Evolutionary conservation across 2,888 invertebrate species (phyloP).

Genomic region (Drosophila anomelani): DNA sequence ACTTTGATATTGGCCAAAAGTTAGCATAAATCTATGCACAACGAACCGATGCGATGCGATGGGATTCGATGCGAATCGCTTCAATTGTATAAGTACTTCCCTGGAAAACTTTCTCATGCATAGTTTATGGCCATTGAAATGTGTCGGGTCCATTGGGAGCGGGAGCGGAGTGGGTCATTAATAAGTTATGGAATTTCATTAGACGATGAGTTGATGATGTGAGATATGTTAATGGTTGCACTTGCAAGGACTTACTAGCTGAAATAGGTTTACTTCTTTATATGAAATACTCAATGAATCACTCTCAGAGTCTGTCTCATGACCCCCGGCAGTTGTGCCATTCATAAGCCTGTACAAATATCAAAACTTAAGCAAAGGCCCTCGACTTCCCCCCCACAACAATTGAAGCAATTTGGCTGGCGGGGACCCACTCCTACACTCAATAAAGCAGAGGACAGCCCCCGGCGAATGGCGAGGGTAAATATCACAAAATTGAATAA

Average conservation of each 20-base stretch:
- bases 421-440: conserved; percentile 4
- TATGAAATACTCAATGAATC: neutral
- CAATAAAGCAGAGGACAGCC: conserved; percentile 19
- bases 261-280: neutral
- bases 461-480: conserved; percentile 49
- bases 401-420: conserved; percentile 69
- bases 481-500: conserved; percentile 77
- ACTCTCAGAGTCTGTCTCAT: neutral
- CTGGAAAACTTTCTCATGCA: conserved; percentile 51
- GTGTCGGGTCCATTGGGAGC: conserved; percentile 51
- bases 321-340: conserved; percentile 2
- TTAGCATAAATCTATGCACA: conserved; percentile 36
- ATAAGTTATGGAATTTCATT: conserved; percentile 42
- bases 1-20: conserved; percentile 48
- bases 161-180: conserved; percentile 25
- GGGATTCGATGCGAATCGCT: conserved; percentile 20
- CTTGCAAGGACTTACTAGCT: neutral
- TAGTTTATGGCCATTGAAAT: conserved; percentile 60
- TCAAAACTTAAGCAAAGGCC: conserved; percentile 35
- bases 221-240: conserved; percentile 18
- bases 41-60: neutral
- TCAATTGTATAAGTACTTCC: conserved; percentile 38
- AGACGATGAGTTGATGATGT: conserved; percentile 17
- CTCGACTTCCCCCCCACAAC: conserved; percentile 49
- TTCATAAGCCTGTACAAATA: conserved; percentile 43